Evolutionary conservation across 2,888 invertebrate genomes (phyloP), one percentile per base, ranked within the genome.

Genomic region (Orthosia cruda): DNA sequence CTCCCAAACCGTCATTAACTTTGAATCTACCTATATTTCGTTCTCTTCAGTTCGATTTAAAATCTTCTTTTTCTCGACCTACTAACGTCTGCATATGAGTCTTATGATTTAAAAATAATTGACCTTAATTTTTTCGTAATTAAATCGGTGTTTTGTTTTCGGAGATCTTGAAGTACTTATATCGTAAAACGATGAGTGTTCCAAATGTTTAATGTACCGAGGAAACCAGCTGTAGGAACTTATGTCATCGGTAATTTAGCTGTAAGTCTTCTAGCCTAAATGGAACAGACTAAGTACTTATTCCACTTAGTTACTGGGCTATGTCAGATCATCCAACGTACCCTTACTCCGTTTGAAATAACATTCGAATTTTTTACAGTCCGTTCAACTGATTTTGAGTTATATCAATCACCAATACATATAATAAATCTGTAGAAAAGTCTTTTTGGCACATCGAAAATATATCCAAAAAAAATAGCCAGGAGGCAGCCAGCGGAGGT

Each of bases 81-180:
- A 85, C 77, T 71, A 66, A 77, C 77, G 71, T 57, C 64, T 75
- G 59, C 54, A 45, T 23, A 65, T 72, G 69, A 70, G 61, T 73
- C 67, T 69, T 66, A 32, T 13, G 76, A 78, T 73, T 76, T 75
- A 77, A 80, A 83, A 83, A 79, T 86, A 80, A 84, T 83, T 83
- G 74, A 77, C 79, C 71, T 74, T 79, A 83, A 86, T 86, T 74
- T 67, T 81, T 54, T 59, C 54, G 68, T 83, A 77, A 76, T 80
- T 75, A 32, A 75, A 81, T 79, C 49, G 20, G 67, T 54, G 71
- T 79, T 83, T 78, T 85, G 78, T 78, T 81, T 81, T 81, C 65
- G 5, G 18, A 67, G 64, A 54, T 76, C 45, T 65, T 58, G n/a
- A 72, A 77, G 77, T 77, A 40, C 40, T 40, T 40, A 58, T 55